Evolutionary conservation across 2,113 vertebrate genomes (phyloP), one percentile per base, ranked within the genome.

Genomic region (Oreotrochilus melanogaster): DNA sequence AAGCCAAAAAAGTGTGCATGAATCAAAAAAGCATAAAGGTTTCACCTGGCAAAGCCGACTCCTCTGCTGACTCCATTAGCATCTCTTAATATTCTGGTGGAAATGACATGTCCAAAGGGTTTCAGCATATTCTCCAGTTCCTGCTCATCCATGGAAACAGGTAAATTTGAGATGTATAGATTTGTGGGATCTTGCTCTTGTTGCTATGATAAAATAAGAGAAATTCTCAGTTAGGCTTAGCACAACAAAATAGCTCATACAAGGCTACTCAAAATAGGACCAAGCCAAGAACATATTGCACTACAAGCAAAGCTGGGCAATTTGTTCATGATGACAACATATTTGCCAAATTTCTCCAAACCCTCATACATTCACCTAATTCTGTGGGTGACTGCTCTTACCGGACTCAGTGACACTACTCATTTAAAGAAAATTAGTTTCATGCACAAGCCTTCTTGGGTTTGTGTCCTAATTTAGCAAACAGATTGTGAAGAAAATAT

Each of bases 101-200:
- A 99, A 98, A 99, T 99, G 95, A 99, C 99, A 53, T 99, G 99
- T 95, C 99, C 99, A 66, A 99, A 99, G 57, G 99, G 99, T 97
- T 99, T 99, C 97, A 99, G 98, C 99, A 99, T 99, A 87, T 99
- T 99, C 98, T 99, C 99, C 96, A 99, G 98, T 96, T 99, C 99
- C 97, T 99, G 99, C 94, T 99, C 99, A 80, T 99, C 99, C 99
- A 99, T 99, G 57, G 99, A 99, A 96, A 99, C 98, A 0, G 99
- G 99, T 96, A 99, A 98, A 97, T 99, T 99, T 96, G 99, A 99
- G 98, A 99, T 99, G 98, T 99, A 99, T 85, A 99, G 98, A 97
- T 99, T 99, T 92, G 99, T 99, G 95, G 99, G 99, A 94, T 99
- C 99, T 98, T 99, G 99, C 88, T 99, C 99, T 98, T 99, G 99